Percentiles rank a stretch among this genome's conserved stretches.
phyloP scores from a whole-genome alignment of 1,140 invertebrate genomes.

The Ectropis grisescens region DNA sequence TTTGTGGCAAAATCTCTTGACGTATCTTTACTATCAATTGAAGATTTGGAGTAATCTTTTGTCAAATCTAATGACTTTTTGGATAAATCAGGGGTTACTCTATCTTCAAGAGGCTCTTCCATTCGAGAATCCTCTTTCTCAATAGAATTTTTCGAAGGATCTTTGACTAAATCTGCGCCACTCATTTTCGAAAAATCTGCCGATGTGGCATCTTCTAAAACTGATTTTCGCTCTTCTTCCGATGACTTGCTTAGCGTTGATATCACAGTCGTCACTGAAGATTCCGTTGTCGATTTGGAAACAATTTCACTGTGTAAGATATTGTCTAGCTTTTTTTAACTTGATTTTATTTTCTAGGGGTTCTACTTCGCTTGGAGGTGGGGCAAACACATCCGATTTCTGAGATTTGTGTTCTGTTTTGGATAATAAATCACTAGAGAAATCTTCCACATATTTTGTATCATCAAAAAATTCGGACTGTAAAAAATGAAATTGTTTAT shows the following conservation, averaged over 20 bases:
- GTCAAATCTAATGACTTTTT: slow-evolving; percentile 60
- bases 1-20: slow-evolving; percentile 65
- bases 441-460: slow-evolving; percentile 26
- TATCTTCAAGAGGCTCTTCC: slow-evolving; percentile 47
- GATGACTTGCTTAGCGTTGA: slow-evolving; percentile 60
- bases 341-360: slow-evolving; percentile 22
- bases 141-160: slow-evolving; percentile 53
- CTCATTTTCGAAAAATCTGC: slow-evolving; percentile 59
- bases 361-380: slow-evolving; percentile 15
- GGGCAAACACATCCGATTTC: slow-evolving; percentile 8
- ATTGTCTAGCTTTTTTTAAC: slow-evolving; percentile 43
- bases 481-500: slow-evolving; percentile 12
- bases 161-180: slow-evolving; percentile 55
- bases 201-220: slow-evolving; percentile 54
- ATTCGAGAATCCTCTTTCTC: slow-evolving; percentile 53
- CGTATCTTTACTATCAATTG: slow-evolving; percentile 62
- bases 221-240: slow-evolving; percentile 56
- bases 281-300: slow-evolving; percentile 60
- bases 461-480: slow-evolving; percentile 53
- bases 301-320: slow-evolving; percentile 44
- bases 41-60: slow-evolving; percentile 63
- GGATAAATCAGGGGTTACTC: slow-evolving; percentile 53
- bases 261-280: slow-evolving; percentile 55
- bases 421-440: slow-evolving; percentile 7
- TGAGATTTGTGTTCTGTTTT: slow-evolving; percentile 12